These are phyloP conservation scores for Uloborus plumipes DNA, from an alignment of 2,888 invertebrate genomes.

Conservation along the genomic window DNA sequence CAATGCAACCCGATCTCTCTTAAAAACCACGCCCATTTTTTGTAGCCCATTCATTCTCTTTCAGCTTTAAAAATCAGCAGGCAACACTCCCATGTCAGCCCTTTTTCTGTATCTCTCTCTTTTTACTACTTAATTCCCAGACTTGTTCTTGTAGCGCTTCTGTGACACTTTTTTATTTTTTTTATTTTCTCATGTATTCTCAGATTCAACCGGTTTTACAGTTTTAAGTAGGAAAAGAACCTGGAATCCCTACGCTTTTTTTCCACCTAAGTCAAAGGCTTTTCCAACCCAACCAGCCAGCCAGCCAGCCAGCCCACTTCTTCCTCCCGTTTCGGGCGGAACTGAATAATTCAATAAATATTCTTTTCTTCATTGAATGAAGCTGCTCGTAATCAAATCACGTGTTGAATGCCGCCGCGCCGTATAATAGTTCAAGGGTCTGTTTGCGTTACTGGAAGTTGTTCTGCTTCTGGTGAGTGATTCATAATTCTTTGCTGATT, in stretches of 20 bases:
- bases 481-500: too few species aligned
- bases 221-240: constrained; percentile 8
- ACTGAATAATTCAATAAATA: constrained; percentile 28
- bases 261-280: background rate
- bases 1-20: background rate
- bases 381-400: constrained; percentile 51
- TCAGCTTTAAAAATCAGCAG: background rate
- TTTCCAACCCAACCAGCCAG: too few species aligned
- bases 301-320: background rate
- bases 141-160: constrained; percentile 1
- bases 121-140: background rate
- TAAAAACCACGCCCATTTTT: constrained; percentile 5
- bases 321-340: constrained; percentile 26
- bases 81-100: too few species aligned
- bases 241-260: background rate
- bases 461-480: too few species aligned
- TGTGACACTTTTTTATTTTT: constrained; percentile 12
- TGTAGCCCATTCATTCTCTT: background rate
- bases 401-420: constrained; percentile 40
- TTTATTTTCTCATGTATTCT: too few species aligned
- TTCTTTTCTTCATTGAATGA: constrained; percentile 37
- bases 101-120: background rate
- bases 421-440: constrained; percentile 53
- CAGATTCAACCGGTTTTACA: constrained; percentile 41
- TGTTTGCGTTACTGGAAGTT: background rate